Conservation (phyloP, 2,888 invertebrate genomes). For the Synergus gifuensis region DNA sequence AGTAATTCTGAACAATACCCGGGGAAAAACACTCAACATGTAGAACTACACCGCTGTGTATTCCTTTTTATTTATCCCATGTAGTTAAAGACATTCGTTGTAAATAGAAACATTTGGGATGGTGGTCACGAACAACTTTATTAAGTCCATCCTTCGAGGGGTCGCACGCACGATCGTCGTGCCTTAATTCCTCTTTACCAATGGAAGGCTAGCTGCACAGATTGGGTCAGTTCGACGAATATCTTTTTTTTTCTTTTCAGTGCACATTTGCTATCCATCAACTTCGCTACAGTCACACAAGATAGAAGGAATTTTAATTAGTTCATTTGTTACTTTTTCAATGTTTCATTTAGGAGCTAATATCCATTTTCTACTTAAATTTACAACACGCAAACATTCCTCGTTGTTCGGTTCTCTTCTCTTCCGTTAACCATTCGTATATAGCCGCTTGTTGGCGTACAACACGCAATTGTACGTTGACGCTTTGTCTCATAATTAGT, state of each 20-base stretch:
- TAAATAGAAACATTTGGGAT: background rate
- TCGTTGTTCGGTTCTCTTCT: constrained; percentile 1
- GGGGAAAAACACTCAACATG: background rate
- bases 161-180: background rate
- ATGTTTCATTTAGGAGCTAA: background rate
- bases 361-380: background rate
- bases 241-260: background rate
- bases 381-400: background rate
- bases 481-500: constrained; percentile 40
- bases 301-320: background rate
- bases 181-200: background rate
- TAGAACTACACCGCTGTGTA: background rate
- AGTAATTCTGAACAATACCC: background rate
- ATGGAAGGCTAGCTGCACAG: background rate
- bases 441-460: background rate
- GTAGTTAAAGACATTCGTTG: background rate
- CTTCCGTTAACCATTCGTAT: background rate
- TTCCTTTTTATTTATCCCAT: background rate
- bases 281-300: background rate
- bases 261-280: background rate
- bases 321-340: too few relatives aligned
- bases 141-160: background rate
- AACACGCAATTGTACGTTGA: constrained; percentile 13
- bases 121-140: background rate
- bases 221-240: background rate